phyloP scores from a whole-genome alignment of 2,113 vertebrate genomes.

The Labeo rohita region DNA sequence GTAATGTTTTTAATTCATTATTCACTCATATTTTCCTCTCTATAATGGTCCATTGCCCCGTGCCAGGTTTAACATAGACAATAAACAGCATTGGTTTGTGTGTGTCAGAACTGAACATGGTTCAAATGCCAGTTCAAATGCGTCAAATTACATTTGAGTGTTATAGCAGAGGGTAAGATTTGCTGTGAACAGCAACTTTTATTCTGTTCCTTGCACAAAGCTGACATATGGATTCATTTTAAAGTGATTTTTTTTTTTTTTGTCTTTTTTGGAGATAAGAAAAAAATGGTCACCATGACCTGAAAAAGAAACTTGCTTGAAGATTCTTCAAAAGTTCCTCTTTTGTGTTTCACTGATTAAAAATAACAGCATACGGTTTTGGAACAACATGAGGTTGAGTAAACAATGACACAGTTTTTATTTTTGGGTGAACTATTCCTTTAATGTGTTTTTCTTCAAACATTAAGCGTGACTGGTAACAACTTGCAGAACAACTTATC shows the following conservation, averaged over 20 bases:
- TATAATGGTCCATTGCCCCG: neutral
- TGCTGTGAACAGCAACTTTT: neutral
- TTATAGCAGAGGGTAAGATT: neutral
- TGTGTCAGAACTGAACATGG: neutral
- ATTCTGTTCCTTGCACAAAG: neutral
- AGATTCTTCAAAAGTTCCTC: neutral
- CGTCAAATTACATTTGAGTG: conserved; percentile 6
- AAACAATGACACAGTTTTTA: conserved; percentile 1
- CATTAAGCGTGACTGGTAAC: neutral
- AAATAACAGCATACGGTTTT: conserved; percentile 11
- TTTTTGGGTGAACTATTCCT: conserved; percentile 20
- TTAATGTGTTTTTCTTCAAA: conserved; percentile 15
- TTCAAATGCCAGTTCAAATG: conserved; percentile 2
- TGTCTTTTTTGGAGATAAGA: neutral
- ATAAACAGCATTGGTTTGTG: neutral
- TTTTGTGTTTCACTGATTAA: conserved; percentile 5
- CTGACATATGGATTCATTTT: neutral
- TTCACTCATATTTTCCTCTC: neutral
- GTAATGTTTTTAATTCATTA: neutral
- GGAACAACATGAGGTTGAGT: conserved; percentile 4
- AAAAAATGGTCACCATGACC: neutral
- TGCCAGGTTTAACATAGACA: neutral
- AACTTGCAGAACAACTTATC: conserved; percentile 1
- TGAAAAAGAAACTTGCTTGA: neutral
- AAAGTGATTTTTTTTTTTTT: neutral